Conservation (phyloP, 2,113 vertebrate species). For the Planiliza haematocheilus region DNA sequence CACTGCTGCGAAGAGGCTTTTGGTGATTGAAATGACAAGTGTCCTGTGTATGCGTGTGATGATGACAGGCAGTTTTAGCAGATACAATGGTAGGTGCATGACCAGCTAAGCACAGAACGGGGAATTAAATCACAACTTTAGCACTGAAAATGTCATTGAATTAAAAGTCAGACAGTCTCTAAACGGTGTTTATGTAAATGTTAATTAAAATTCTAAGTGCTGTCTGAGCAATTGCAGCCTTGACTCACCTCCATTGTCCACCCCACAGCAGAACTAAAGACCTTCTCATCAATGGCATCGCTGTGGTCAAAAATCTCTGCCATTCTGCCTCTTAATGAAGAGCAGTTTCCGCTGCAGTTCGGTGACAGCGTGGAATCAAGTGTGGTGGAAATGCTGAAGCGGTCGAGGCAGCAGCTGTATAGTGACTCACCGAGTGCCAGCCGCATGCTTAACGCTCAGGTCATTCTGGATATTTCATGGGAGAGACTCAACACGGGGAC, state of each 20-base stretch:
- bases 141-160: neutral
- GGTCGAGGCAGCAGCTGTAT: conserved; percentile 79
- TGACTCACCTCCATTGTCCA: conserved; percentile 23
- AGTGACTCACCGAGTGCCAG: neutral
- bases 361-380: conserved; percentile 79
- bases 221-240: neutral
- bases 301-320: conserved; percentile 80
- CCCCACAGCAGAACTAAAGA: conserved; percentile 45
- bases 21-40: conserved; percentile 14
- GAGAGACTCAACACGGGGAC: conserved; percentile 90
- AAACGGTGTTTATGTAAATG: conserved; percentile 10
- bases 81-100: conserved; percentile 20
- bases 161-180: conserved; percentile 2
- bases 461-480: conserved; percentile 89
- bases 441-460: conserved; percentile 77
- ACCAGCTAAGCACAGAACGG: conserved; percentile 12
- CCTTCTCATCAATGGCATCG: conserved; percentile 56
- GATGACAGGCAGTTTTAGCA: conserved; percentile 11
- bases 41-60: conserved; percentile 24
- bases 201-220: neutral
- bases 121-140: conserved; percentile 26
- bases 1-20: conserved; percentile 27
- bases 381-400: conserved; percentile 73
- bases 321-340: conserved; percentile 75
- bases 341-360: conserved; percentile 79